A percentile compares a stretch with the other conserved stretches of the same genome.
Evolutionary conservation across 1,140 invertebrate genomes (phyloP).

Genomic region (Dendroctonus ponderosae): DNA sequence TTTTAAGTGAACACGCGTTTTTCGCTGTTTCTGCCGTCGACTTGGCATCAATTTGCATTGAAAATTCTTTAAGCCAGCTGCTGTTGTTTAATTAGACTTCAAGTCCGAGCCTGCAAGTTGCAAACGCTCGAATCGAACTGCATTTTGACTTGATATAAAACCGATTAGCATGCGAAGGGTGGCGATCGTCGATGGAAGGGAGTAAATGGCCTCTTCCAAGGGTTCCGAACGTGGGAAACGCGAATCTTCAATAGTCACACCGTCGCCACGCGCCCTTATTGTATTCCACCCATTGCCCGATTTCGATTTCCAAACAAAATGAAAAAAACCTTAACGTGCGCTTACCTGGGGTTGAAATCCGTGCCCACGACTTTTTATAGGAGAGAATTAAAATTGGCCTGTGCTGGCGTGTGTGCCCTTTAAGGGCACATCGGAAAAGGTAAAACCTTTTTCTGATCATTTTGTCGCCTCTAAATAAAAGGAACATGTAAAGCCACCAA

Average conservation of each 20-base stretch:
- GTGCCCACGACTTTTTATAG: constrained; percentile 3
- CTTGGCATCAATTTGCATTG: too few relatives aligned
- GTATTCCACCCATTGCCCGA: constrained; percentile 15
- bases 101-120: constrained; percentile 20
- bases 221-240: constrained; percentile 41
- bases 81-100: too few relatives aligned
- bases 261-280: constrained; percentile 41
- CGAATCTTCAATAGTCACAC: constrained; percentile 44
- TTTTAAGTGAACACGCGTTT: too few relatives aligned
- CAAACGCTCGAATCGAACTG: constrained; percentile 1
- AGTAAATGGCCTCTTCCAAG: constrained; percentile 21
- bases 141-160: constrained; percentile 37
- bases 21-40: too few relatives aligned
- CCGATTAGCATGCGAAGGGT: constrained; percentile 40
- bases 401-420: constrained; percentile 15
- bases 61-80: too few relatives aligned
- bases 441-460: too few relatives aligned
- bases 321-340: constrained; percentile 11
- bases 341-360: constrained; percentile 7
- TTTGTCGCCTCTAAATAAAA: too few relatives aligned
- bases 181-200: constrained; percentile 13
- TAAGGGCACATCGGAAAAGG: background rate
- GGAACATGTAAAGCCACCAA: too few relatives aligned
- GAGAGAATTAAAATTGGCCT: background rate
- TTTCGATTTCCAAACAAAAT: constrained; percentile 31